These are phyloP conservation scores for Acrossocheilus fasciatus DNA, from an alignment of 2,797 vertebrate species.

Conservation along the genomic window DNA sequence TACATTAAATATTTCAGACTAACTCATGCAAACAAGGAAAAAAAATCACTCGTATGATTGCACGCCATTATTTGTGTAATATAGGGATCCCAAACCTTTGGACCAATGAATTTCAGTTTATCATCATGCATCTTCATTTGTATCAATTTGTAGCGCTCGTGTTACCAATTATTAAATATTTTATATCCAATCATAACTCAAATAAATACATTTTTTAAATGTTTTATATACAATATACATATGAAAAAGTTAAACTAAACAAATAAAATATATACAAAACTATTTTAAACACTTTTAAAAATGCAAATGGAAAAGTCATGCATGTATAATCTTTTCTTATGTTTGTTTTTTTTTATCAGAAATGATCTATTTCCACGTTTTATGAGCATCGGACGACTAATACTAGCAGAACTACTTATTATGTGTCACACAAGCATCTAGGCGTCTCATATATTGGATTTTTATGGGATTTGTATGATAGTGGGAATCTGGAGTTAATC, in stretches of 20 bases:
- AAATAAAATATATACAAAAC: background rate
- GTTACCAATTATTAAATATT: background rate
- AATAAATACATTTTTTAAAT: background rate
- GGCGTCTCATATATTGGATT: background rate
- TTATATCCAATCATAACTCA: background rate
- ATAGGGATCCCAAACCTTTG: background rate
- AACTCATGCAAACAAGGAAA: background rate
- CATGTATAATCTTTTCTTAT: background rate
- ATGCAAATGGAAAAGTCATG: background rate
- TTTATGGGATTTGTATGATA: conserved; percentile 18
- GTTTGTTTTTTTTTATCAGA: too few species aligned
- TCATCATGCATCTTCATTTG: background rate
- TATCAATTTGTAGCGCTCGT: background rate
- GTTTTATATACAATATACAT: background rate
- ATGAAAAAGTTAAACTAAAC: background rate
- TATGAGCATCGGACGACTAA: background rate
- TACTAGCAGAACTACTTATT: background rate
- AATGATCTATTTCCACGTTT: background rate
- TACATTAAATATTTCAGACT: background rate
- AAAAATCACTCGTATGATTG: background rate
- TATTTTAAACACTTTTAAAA: background rate
- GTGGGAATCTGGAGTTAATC: conserved; percentile 1
- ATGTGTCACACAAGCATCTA: background rate
- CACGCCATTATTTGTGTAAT: background rate
- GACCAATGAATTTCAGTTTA: background rate